phyloP scores from a whole-genome alignment of 2,797 vertebrate genomes.

The Morelia viridis region DNA sequence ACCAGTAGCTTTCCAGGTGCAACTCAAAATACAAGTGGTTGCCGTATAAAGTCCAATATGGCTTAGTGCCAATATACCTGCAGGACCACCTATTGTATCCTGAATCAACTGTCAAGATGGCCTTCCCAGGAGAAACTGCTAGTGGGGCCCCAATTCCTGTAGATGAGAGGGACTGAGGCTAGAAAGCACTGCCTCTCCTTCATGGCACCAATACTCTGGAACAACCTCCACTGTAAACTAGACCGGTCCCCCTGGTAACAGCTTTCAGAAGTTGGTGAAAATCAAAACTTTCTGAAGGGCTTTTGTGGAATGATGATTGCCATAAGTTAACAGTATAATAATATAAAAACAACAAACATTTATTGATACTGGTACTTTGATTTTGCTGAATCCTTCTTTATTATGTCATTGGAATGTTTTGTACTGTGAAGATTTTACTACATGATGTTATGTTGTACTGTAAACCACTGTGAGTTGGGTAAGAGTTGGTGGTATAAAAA shows the following conservation, averaged over 20 bases:
- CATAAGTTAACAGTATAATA: background rate
- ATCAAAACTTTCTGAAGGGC: background rate
- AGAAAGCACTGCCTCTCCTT: background rate
- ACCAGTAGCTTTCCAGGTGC: background rate
- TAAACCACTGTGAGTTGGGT: background rate
- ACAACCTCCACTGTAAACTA: background rate
- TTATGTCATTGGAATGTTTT: background rate
- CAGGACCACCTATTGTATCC: background rate
- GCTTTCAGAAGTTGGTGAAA: background rate
- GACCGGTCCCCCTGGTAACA: background rate
- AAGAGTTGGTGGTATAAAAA: background rate
- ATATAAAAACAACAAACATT: background rate
- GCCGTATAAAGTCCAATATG: background rate
- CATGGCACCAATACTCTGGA: background rate
- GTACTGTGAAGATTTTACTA: background rate
- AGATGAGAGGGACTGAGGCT: background rate
- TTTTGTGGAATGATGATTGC: background rate
- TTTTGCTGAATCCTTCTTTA: background rate
- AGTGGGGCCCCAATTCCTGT: background rate
- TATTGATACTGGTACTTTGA: background rate
- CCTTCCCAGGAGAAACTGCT: background rate
- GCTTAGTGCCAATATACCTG: background rate
- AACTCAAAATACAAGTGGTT: background rate
- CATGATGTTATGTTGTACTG: background rate
- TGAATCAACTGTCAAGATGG: background rate